Percentiles rank a stretch among this genome's conserved stretches.
Conservation (phyloP, 1,140 invertebrate species). For the Temnothorax longispinosus region DNA sequence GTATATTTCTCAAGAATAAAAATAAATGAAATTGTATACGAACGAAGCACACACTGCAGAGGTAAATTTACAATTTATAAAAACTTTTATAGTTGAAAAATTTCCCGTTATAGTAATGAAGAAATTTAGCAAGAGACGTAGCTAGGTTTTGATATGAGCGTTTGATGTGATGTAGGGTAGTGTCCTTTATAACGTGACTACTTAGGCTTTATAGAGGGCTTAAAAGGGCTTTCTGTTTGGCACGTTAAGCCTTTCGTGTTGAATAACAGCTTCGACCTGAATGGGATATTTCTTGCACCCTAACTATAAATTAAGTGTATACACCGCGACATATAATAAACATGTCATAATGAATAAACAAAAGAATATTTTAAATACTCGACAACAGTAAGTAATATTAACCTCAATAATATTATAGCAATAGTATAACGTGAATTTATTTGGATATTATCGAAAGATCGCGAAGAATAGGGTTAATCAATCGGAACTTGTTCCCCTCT, state of each 20-base stretch:
- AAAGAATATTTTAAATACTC: background rate
- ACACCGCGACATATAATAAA: background rate
- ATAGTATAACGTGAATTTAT: background rate
- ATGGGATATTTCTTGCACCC: slow-evolving; percentile 20
- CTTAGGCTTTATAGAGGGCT: slow-evolving; percentile 25
- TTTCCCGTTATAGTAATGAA: background rate
- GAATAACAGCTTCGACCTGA: slow-evolving; percentile 19
- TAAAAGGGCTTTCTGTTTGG: slow-evolving; percentile 21
- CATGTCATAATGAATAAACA: background rate
- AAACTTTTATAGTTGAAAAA: background rate
- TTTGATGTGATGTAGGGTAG: slow-evolving; percentile 15
- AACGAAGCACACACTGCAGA: background rate
- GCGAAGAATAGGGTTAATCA: slow-evolving; percentile 30
- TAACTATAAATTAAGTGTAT: slow-evolving; percentile 23
- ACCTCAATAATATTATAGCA: background rate
- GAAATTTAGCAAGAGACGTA: slow-evolving; percentile 19
- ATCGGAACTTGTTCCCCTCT: background rate
- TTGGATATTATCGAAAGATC: background rate
- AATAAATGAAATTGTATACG: background rate
- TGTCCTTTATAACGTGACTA: slow-evolving; percentile 5
- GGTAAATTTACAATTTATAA: background rate
- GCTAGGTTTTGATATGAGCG: slow-evolving; percentile 6
- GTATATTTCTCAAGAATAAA: background rate
- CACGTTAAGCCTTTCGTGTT: background rate
- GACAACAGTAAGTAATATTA: background rate